Percentiles rank a stretch among this genome's conserved stretches.
Conservation (phyloP, 2,888 invertebrate genomes). For the Caenorhabditis sp. region DNA sequence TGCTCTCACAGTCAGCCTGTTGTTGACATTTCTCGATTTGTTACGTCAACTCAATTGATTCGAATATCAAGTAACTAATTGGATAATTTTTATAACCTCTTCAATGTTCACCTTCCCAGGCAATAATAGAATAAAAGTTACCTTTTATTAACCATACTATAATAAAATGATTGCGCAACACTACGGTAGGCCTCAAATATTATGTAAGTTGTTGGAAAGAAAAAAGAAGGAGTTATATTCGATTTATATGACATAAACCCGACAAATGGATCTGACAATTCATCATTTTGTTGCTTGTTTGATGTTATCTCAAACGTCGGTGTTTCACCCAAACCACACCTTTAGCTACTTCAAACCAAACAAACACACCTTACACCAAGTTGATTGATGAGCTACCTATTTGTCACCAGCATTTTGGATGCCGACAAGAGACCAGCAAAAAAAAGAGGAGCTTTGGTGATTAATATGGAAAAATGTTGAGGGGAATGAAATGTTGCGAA, state of each 20-base stretch:
- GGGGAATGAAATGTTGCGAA: background rate
- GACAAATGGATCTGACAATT: conserved; percentile 2
- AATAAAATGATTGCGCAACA: background rate
- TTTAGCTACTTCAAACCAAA: conserved; percentile 2
- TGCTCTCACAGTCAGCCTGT: background rate
- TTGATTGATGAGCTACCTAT: conserved; percentile 10
- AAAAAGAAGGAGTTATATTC: background rate
- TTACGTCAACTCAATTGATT: background rate
- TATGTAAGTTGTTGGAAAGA: background rate
- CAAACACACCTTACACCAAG: conserved; percentile 6
- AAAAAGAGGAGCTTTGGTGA: background rate
- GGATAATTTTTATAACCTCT: background rate
- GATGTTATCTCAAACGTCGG: conserved; percentile 9
- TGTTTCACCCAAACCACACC: background rate
- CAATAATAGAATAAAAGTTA: conserved; percentile 3
- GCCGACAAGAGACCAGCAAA: too few species aligned
- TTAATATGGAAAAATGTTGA: background rate
- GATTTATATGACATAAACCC: background rate
- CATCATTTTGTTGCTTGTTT: conserved; percentile 11
- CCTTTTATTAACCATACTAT: background rate
- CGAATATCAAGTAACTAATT: background rate
- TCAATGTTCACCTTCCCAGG: conserved; percentile 8
- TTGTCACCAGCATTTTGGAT: background rate
- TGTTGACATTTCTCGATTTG: background rate
- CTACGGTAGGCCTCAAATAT: background rate